Conservation (phyloP, 2,888 invertebrate genomes). For the Macrophya annulata region DNA sequence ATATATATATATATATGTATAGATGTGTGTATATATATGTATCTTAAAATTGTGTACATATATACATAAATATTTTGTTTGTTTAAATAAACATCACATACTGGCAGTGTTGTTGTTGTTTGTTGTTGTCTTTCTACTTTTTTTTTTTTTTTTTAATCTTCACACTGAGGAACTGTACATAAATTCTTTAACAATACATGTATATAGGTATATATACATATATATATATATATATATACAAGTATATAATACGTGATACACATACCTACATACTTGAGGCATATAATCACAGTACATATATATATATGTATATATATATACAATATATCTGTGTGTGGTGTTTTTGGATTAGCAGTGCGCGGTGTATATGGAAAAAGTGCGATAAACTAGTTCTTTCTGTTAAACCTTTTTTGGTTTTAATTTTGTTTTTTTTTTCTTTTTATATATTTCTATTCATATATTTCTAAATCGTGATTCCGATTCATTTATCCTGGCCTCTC, state of each 20-base stretch:
- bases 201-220: not conserved
- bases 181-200: not conserved
- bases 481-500: not conserved
- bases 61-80: not conserved
- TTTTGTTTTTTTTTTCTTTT: not conserved
- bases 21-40: not conserved
- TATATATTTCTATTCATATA: not conserved
- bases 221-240: not conserved
- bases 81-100: not conserved
- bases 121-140: not conserved
- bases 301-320: no score
- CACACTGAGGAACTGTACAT: not conserved
- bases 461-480: not conserved
- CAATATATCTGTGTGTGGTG: not conserved
- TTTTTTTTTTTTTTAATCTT: not conserved
- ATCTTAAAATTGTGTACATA: not conserved
- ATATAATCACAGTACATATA: not conserved
- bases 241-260: not conserved
- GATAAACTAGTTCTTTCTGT: not conserved
- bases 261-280: not conserved
- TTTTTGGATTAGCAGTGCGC: constrained; percentile 39
- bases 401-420: not conserved
- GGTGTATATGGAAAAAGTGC: not conserved
- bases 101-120: constrained; percentile 20
- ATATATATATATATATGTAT: not conserved